Conservation (phyloP, 2,113 vertebrate species). For the Malurus cyaneus region DNA sequence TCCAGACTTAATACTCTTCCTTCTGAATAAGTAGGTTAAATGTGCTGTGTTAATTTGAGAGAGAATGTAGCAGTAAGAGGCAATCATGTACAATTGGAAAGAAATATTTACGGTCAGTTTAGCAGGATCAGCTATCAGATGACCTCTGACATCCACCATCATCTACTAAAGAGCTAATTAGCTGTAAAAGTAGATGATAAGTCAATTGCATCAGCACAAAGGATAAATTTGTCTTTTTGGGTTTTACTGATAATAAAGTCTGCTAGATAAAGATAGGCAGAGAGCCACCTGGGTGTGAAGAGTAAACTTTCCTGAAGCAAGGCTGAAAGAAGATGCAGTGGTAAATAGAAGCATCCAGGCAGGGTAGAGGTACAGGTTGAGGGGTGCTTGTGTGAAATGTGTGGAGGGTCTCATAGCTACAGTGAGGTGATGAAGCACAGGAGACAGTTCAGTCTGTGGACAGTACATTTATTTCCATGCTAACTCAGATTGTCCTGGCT, state of each 20-base stretch:
- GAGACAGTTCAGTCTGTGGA: neutral
- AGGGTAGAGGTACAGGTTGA: neutral
- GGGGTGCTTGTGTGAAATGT: neutral
- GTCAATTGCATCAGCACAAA: slow-evolving; percentile 79
- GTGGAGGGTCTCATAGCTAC: neutral
- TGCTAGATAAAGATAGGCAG: slow-evolving; percentile 3
- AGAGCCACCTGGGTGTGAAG: neutral
- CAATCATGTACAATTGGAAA: slow-evolving; percentile 58
- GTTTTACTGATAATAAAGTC: slow-evolving; percentile 55
- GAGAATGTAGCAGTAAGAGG: slow-evolving; percentile 14
- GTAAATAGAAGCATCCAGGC: neutral
- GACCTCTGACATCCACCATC: slow-evolving; percentile 71
- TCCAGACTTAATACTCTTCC: neutral
- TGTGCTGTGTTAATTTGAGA: neutral
- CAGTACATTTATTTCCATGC: neutral
- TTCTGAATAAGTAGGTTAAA: slow-evolving; percentile 33
- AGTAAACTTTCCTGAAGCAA: neutral
- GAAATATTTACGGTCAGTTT: slow-evolving; percentile 80
- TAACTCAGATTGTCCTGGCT: neutral
- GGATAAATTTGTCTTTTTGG: slow-evolving; percentile 71
- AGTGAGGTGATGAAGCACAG: neutral
- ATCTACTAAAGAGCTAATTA: slow-evolving; percentile 78
- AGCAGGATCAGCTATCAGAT: slow-evolving; percentile 78
- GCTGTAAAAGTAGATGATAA: slow-evolving; percentile 77
- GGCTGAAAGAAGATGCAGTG: neutral